Conservation (phyloP, 2,888 invertebrate genomes). For the Halictus quadricinctus region DNA sequence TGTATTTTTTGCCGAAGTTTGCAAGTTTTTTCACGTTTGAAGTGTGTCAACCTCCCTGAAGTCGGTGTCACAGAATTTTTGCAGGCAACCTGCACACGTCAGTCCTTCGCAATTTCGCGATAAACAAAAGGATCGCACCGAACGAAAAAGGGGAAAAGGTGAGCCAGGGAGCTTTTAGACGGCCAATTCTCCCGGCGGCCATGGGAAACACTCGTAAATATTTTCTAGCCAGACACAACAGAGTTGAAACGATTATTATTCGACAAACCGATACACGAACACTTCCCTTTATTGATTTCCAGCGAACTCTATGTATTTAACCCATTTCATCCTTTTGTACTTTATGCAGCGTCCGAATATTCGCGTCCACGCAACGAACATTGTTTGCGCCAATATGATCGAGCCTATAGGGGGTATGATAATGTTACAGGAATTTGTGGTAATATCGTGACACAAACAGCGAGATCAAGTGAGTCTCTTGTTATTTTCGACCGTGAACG, state of each 20-base stretch:
- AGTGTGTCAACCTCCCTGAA: neutral
- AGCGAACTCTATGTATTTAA: neutral
- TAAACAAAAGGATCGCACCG: neutral
- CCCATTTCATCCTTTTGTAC: neutral
- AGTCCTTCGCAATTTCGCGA: neutral
- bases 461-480: neutral
- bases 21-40: neutral
- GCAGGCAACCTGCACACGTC: neutral
- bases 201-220: slow-evolving; percentile 3
- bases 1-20: neutral
- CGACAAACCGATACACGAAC: slow-evolving; percentile 46
- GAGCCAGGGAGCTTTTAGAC: neutral
- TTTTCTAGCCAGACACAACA: slow-evolving; percentile 10
- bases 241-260: slow-evolving; percentile 49
- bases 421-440: neutral
- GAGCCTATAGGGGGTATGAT: neutral
- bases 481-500: neutral
- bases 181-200: neutral
- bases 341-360: neutral
- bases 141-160: neutral
- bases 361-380: slow-evolving; percentile 34
- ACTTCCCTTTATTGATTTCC: slow-evolving; percentile 37
- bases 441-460: neutral
- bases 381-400: neutral
- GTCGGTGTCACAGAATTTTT: neutral